Evolutionary conservation across 1,140 invertebrate genomes (phyloP).

Genomic region (Littorina saxatilis): DNA sequence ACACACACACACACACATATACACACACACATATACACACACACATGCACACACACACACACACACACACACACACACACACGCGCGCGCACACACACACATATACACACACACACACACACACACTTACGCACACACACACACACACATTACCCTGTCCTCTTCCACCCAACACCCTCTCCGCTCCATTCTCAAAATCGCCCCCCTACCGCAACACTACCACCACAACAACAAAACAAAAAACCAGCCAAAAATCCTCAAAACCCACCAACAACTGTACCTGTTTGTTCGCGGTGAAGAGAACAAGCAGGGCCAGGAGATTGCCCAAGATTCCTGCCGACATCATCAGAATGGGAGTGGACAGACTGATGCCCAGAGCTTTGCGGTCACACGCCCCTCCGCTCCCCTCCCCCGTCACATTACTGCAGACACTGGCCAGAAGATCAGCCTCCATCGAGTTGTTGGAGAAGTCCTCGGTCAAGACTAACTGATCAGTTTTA

Average conservation of each 20-base stretch:
- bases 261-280: conserved; percentile 23
- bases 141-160: no score
- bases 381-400: conserved; percentile 43
- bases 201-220: no score
- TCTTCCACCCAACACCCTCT: no score
- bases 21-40: no score
- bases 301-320: conserved; percentile 71
- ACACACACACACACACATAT: no score
- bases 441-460: background rate
- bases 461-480: background rate
- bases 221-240: background rate
- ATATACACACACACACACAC: background rate
- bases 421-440: background rate
- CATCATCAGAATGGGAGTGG: conserved; percentile 65
- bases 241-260: background rate
- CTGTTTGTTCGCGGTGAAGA: conserved; percentile 65
- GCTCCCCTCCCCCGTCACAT: background rate
- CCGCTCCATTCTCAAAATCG: no score
- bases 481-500: background rate
- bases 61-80: no score
- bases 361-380: conserved; percentile 59
- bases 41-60: no score
- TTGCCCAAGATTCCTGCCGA: conserved; percentile 72
- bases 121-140: background rate
- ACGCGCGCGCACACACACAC: no score